Evolutionary conservation across 2,888 invertebrate genomes (phyloP), one percentile per base, ranked within the genome.

Genomic region (Stenchaetothrips biformis): DNA sequence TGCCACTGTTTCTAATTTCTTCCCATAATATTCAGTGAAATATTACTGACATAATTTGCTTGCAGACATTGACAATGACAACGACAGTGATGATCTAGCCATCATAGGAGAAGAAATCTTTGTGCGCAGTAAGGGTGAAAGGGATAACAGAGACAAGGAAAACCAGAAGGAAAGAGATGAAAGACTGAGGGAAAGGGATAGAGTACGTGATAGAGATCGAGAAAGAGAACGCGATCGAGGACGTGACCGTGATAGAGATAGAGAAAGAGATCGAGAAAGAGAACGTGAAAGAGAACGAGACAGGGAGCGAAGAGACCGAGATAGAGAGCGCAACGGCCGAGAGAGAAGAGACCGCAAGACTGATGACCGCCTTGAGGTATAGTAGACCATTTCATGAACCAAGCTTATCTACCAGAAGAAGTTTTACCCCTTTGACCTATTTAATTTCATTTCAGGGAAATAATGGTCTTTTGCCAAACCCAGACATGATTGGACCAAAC

Each of bases 141-240:
- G 67, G 21, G 67, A 67, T 16, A 49, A 7, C 7, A 74, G 79
- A 21, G 74, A 74, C 21, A 62, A 62, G 25, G 53, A 53, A 18
- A 25, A 74, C 27, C 49, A 37, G 59, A 79, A 18, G n/a, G 62
- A 62, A 67, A 79, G 62, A 27, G 67, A 74, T 47, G 67, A 79
- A n/a, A 79, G 79, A 78, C 79, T 82, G 48, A 77, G 83, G 13
- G 83, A 83, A 62, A 77, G 83, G 13, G 67, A 67, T 67, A 18
- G 67, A n/a, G 9, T 67, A 6, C 18, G 67, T 3, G 67, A 67
- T 21, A 78, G 83, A 59, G 84, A 83, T 59, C 80, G 84, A 81
- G 83, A 83, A 78, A 81, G 84, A 74, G 84, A 84, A n/a, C 80
- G 84, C 18, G 83, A 82, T 21, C 80, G 84, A 82, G 83, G 83